Evolutionary conservation across 2,797 vertebrate species (phyloP).

Genomic region (Brachyalestes nurse): DNA sequence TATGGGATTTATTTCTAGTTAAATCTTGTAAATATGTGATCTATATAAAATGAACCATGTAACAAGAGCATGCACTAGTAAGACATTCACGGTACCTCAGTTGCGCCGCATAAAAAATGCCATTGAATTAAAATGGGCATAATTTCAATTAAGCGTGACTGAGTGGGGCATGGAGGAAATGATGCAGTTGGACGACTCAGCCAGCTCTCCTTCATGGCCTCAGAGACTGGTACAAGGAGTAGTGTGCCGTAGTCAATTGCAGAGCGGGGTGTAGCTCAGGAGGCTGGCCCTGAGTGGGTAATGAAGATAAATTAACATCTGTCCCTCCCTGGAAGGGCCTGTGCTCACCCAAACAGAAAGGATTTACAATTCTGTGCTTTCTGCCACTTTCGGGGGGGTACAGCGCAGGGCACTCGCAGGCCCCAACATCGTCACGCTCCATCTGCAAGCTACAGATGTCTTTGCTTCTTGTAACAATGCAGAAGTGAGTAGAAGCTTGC

Average conservation of each 20-base stretch:
- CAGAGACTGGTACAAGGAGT: slow-evolving; percentile 49
- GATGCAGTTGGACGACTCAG: slow-evolving; percentile 7
- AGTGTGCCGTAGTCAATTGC: slow-evolving; percentile 50
- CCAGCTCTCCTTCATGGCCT: slow-evolving; percentile 36
- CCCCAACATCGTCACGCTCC: slow-evolving; percentile 62
- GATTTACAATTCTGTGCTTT: slow-evolving; percentile 63
- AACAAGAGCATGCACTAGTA: neutral
- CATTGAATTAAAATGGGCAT: slow-evolving; percentile 23
- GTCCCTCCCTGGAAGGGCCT: slow-evolving; percentile 63
- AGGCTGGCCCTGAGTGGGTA: slow-evolving; percentile 63
- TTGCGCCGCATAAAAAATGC: neutral
- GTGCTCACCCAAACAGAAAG: slow-evolving; percentile 65
- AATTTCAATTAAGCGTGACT: slow-evolving; percentile 1
- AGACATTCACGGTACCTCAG: slow-evolving; percentile 4
- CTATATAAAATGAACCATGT: neutral
- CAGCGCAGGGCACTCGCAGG: slow-evolving; percentile 61
- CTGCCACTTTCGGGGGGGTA: slow-evolving; percentile 66
- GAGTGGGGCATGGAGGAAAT: slow-evolving; percentile 8
- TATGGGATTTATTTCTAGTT: neutral
- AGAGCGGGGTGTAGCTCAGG: slow-evolving; percentile 62
- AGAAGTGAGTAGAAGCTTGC: slow-evolving; percentile 52
- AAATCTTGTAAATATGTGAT: neutral
- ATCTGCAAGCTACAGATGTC: slow-evolving; percentile 69
- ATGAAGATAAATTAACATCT: slow-evolving; percentile 79
- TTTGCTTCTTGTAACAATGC: slow-evolving; percentile 54